Conservation (phyloP, 2,797 vertebrate genomes). For the Vultur gryphus region DNA sequence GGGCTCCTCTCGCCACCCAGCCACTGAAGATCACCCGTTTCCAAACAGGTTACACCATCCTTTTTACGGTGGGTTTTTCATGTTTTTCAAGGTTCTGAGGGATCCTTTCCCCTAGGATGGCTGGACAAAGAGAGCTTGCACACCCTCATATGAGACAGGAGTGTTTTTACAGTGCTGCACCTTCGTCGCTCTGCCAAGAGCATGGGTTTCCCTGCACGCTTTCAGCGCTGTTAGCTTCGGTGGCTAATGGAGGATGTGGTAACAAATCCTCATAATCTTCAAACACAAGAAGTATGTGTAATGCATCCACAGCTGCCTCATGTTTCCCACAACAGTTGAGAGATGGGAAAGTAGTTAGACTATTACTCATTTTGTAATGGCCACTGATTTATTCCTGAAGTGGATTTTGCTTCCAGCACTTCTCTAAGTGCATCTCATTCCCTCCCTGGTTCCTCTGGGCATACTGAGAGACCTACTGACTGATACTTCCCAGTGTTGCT, state of each 20-base stretch:
- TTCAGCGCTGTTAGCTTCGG: background rate
- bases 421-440: background rate
- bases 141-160: background rate
- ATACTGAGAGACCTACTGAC: background rate
- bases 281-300: background rate
- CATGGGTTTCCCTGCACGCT: background rate
- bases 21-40: background rate
- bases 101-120: background rate
- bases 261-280: slow-evolving; percentile 16
- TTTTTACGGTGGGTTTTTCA: background rate
- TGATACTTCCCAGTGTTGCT: background rate
- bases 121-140: background rate
- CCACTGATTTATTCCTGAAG: slow-evolving; percentile 15
- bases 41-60: background rate
- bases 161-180: background rate
- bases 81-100: background rate
- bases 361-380: background rate
- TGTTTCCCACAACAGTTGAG: background rate
- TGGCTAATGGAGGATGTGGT: background rate
- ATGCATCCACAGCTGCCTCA: background rate
- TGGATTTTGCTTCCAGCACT: background rate
- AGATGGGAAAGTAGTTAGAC: slow-evolving; percentile 7
- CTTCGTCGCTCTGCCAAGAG: background rate
- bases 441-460: background rate
- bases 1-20: background rate